A percentile compares a stretch with the other conserved stretches of the same genome.
phyloP scores from a whole-genome alignment of 2,888 invertebrate genomes.

The Acleris laterana region DNA sequence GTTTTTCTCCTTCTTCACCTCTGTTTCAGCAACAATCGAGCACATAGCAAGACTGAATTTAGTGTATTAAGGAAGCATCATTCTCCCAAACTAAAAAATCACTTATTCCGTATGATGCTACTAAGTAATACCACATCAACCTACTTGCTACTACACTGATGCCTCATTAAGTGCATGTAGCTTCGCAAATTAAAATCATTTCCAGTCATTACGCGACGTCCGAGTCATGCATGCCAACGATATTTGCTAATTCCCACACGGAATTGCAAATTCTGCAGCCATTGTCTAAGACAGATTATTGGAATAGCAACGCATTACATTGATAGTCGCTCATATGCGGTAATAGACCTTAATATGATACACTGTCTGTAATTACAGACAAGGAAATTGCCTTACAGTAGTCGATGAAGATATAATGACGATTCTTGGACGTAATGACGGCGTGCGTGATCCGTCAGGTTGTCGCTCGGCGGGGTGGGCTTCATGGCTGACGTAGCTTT shows the following conservation, averaged over 20 bases:
- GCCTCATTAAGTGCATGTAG: slow-evolving; percentile 14
- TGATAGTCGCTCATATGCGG: slow-evolving; percentile 67
- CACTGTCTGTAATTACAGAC: slow-evolving; percentile 63
- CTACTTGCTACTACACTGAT: background rate
- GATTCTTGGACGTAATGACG: slow-evolving; percentile 67
- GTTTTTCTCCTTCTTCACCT: too few species aligned
- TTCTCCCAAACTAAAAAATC: background rate
- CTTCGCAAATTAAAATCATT: slow-evolving; percentile 18
- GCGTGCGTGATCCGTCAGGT: slow-evolving; percentile 57
- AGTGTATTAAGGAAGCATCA: too few species aligned
- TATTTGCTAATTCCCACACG: slow-evolving; percentile 57
- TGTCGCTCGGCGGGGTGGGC: background rate
- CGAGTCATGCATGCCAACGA: slow-evolving; percentile 51
- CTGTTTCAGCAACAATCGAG: too few species aligned
- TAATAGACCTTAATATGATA: slow-evolving; percentile 72
- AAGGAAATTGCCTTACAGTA: slow-evolving; percentile 60
- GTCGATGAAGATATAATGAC: slow-evolving; percentile 73
- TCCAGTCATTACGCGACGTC: slow-evolving; percentile 15
- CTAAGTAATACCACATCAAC: slow-evolving; percentile 26
- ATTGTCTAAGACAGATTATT: slow-evolving; percentile 73
- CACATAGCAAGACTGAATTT: too few species aligned
- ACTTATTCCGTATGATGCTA: slow-evolving; percentile 1
- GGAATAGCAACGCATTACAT: slow-evolving; percentile 70
- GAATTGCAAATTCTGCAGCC: slow-evolving; percentile 33
- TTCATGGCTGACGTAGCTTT: background rate